phyloP scores from a whole-genome alignment of 2,888 invertebrate species.

The Conomelus anceps region DNA sequence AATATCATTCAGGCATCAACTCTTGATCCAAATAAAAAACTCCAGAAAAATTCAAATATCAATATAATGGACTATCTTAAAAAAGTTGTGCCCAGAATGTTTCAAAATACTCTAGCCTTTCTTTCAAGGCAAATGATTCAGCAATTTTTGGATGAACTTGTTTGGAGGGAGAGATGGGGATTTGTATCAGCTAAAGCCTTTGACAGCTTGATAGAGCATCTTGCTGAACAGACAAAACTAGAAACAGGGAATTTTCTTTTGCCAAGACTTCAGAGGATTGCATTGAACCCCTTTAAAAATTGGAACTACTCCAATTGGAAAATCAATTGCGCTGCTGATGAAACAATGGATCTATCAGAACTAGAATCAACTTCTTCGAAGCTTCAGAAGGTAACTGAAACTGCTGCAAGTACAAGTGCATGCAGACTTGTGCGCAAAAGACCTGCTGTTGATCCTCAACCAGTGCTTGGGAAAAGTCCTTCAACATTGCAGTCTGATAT shows the following conservation, averaged over 20 bases:
- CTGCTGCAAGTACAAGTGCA: background rate
- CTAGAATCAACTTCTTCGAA: background rate
- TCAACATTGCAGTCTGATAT: no score
- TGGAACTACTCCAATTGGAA: slow-evolving; percentile 44
- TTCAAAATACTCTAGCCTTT: slow-evolving; percentile 77
- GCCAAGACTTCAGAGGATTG: slow-evolving; percentile 37
- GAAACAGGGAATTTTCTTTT: slow-evolving; percentile 41
- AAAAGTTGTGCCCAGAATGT: slow-evolving; percentile 82
- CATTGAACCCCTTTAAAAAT: slow-evolving; percentile 60
- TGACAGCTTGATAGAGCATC: slow-evolving; percentile 69
- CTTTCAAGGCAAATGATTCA: slow-evolving; percentile 80
- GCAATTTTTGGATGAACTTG: slow-evolving; percentile 81
- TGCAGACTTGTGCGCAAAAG: background rate
- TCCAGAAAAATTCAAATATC: slow-evolving; percentile 53
- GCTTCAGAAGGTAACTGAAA: background rate
- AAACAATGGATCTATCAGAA: background rate
- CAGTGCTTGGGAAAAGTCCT: background rate
- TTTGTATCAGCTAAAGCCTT: slow-evolving; percentile 69
- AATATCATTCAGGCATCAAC: slow-evolving; percentile 59
- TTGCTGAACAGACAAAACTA: slow-evolving; percentile 68
- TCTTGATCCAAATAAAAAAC: slow-evolving; percentile 40
- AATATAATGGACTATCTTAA: slow-evolving; percentile 83
- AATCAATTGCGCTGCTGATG: slow-evolving; percentile 15
- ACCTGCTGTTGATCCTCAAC: background rate
- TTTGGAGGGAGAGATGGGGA: slow-evolving; percentile 84